Evolutionary conservation across 2,113 vertebrate species (phyloP), one percentile per base, ranked within the genome.

Genomic region (Gallinago undulata): DNA sequence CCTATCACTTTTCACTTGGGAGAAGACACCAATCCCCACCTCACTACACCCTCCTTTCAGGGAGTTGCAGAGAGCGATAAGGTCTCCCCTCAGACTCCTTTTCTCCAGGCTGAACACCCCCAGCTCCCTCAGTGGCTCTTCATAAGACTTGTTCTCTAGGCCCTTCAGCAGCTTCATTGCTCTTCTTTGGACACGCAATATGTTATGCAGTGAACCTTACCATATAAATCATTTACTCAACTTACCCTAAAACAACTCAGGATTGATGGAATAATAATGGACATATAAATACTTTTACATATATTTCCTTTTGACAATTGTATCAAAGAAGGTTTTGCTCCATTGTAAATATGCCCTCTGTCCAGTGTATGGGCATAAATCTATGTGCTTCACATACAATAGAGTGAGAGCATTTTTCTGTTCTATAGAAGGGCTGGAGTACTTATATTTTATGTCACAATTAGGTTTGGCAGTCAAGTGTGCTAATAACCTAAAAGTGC

Each of bases 311-410:
- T 59, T 43, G 43, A 39, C 2, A 68, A 23, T 39, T 48, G 13
- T 43, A 91, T 51, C 13, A 76, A 70, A 77, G 18, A 72, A 67
- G 8, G 2, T 33, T 68, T 90, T 69, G 3, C 13, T 18, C 4
- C 4, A 33, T 13, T 60, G 80, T 74, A 77, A 63, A 84, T 43
- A 70, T 17, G 4, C 2, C 5, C 6, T 85, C 23, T 74, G 41
- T 39, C 19, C 55, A 78, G 7, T 1, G 0, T 47, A 39, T 2
- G 0, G 1, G 3, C 16, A 27, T 84, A 27, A 0, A 1, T 82
- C 30, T 59, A 4, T 50, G 7, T 60, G 11, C 13, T 70, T 93
- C 11, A 24, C 24, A 17, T 13, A 62, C 48, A 74, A 56, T 2
- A 74, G 18, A 1, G 9, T 41, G 17, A 79, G 62, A 80, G 2